Conservation (phyloP, 2,113 vertebrate species). For the Chitala chitala region DNA sequence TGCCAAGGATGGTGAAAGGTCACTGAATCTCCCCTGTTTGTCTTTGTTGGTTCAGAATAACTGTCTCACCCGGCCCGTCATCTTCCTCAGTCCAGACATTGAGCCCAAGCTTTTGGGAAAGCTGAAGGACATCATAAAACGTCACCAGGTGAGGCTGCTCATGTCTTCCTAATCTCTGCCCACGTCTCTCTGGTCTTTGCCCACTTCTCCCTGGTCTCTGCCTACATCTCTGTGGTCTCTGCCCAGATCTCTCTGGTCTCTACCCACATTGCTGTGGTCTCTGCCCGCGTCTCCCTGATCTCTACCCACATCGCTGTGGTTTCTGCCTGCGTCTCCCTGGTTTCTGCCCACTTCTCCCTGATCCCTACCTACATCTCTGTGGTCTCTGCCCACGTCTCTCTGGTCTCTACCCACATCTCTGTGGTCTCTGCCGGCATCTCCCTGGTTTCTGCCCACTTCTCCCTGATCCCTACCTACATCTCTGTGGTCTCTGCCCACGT, state of each 20-base stretch:
- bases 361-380: too few species aligned
- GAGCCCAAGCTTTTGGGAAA: conserved; percentile 88
- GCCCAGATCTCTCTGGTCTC: not conserved
- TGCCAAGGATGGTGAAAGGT: not conserved
- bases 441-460: too few species aligned
- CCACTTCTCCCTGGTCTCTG: not conserved
- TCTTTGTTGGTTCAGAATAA: conserved; percentile 69
- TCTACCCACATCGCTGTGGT: not conserved
- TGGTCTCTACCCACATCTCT: too few species aligned
- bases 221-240: not conserved
- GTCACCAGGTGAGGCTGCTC: conserved; percentile 75
- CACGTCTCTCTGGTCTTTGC: not conserved
- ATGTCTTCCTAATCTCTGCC: not conserved
- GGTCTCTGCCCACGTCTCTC: too few species aligned
- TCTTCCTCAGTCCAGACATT: conserved; percentile 87
- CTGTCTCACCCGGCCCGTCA: conserved; percentile 86
- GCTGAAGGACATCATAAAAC: conserved; percentile 92
- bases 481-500: too few species aligned
- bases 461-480: too few species aligned
- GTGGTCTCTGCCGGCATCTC: too few species aligned
- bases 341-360: too few species aligned
- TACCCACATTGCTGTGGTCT: not conserved
- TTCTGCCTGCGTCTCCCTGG: too few species aligned
- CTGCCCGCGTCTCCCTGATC: not conserved
- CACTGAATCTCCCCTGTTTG: too few species aligned